Conservation (phyloP, 2,113 vertebrate genomes). For the Hipposideros armiger region DNA sequence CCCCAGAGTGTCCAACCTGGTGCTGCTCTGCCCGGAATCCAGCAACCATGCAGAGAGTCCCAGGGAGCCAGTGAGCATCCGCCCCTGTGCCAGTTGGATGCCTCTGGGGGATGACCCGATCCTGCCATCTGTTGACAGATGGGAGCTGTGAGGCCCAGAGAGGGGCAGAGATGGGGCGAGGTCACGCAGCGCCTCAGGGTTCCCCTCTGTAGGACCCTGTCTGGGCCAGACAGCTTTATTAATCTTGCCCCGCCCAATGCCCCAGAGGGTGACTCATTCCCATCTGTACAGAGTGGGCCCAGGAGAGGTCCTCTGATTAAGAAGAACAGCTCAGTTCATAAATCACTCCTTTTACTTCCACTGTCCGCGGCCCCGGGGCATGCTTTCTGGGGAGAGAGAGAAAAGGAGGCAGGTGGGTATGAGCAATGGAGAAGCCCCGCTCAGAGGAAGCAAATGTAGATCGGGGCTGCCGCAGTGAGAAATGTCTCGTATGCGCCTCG, state of each 20-base stretch:
- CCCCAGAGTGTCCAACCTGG: fast-evolving
- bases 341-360: constrained; percentile 59
- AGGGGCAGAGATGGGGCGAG: not conserved
- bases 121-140: constrained; percentile 69
- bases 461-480: too few species aligned
- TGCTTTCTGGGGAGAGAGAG: not conserved
- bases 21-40: not conserved
- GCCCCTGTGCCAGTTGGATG: constrained; percentile 22
- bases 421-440: too few species aligned
- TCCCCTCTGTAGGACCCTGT: constrained; percentile 32
- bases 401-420: not conserved
- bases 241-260: constrained; percentile 7
- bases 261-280: constrained; percentile 39
- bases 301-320: constrained; percentile 11
- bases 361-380: not conserved
- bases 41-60: not conserved
- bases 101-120: not conserved
- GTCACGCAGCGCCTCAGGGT: not conserved
- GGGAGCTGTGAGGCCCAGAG: constrained; percentile 57
- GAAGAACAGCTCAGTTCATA: constrained; percentile 35
- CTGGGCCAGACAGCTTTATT: constrained; percentile 69
- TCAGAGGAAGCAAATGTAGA: not conserved
- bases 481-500: fast-evolving
- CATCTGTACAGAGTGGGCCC: not conserved
- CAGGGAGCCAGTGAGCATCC: not conserved